Base-by-base conservation (phyloP, 2,888 invertebrate species). In the Drosophila diplacantha region DNA sequence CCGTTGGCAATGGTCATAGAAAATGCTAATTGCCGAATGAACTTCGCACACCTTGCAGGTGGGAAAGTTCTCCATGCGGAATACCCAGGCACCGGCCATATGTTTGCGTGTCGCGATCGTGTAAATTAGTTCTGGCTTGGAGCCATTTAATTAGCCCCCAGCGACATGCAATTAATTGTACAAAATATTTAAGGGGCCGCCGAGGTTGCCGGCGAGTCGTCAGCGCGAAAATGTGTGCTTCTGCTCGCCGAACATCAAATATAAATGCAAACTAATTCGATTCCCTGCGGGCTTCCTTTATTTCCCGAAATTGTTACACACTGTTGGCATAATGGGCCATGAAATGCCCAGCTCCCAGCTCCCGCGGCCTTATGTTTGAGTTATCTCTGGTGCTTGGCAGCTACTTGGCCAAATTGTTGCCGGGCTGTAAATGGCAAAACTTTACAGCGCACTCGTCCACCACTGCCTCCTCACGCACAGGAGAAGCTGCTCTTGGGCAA, bases 331-430 rank as follows among this genome's bases (percentile, higher is more conserved):
- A 79, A 81, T 80, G 84, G 71, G 69, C 64, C 80, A 73, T 74
- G 65, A 81, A 79, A 69, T 65, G 61, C 62, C 56, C 29, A 29
- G 31, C 8, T 29, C 12, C 43, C 52, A 32, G 47, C 18, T 31
- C 54, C 52, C 16, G 39, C 56, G 59, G 54, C 12, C 60, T 72
- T 53, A 59, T 58, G 67, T 55, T 62, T 63, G 66, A 69, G 55
- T 55, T 72, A 63, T 69, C 60, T 60, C 49, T 50, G 55, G 43
- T 61, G 65, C 62, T 72, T 74, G 68, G 64, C 66, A 74, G 80
- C 80, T 82, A 65, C 73, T 80, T 77, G 75, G 56, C 75, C 78
- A 81, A 81, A 82, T 75, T 80, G 78, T 74, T 78, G 78, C 61
- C 60, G 66, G 54, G 65, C 39, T 67, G 66, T 81, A 62, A 69